Percentiles rank a stretch among this genome's conserved stretches.
These are phyloP conservation scores for Hipparchia semele DNA, from an alignment of 2,888 invertebrate species.

Conservation along the genomic window DNA sequence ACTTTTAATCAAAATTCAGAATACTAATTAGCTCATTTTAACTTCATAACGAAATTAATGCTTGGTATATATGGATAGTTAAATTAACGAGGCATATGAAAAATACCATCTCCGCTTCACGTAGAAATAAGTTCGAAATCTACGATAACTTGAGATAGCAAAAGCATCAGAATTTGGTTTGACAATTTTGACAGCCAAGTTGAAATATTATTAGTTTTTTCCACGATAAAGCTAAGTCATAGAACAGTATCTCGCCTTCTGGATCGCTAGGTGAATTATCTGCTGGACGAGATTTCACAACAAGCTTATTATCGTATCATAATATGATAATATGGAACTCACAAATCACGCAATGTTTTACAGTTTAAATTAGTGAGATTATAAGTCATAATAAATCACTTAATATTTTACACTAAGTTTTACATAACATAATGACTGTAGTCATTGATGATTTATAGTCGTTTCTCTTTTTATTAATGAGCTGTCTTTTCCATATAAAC, in stretches of 20 bases:
- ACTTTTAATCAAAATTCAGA: neutral
- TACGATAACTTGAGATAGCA: neutral
- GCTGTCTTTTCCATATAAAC: neutral
- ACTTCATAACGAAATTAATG: neutral
- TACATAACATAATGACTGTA: neutral
- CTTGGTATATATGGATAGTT: neutral
- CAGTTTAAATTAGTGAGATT: neutral
- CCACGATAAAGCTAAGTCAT: neutral
- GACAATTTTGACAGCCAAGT: too few species aligned
- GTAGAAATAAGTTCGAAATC: neutral
- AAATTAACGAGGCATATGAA: constrained; percentile 14
- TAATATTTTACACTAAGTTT: neutral
- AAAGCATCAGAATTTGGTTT: too few species aligned
- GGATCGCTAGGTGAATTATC: neutral
- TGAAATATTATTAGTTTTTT: too few species aligned
- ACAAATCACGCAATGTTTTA: constrained; percentile 4
- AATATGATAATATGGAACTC: neutral
- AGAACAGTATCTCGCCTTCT: neutral
- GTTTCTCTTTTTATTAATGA: constrained; percentile 19
- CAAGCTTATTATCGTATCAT: too few species aligned
- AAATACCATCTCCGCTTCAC: constrained; percentile 6
- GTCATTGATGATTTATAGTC: neutral
- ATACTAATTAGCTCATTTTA: constrained; percentile 2
- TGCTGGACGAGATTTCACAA: neutral
- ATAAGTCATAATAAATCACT: constrained; percentile 7